These are phyloP conservation scores for Cyanoliseus patagonus DNA, from an alignment of 2,113 vertebrate genomes.

Conservation along the genomic window DNA sequence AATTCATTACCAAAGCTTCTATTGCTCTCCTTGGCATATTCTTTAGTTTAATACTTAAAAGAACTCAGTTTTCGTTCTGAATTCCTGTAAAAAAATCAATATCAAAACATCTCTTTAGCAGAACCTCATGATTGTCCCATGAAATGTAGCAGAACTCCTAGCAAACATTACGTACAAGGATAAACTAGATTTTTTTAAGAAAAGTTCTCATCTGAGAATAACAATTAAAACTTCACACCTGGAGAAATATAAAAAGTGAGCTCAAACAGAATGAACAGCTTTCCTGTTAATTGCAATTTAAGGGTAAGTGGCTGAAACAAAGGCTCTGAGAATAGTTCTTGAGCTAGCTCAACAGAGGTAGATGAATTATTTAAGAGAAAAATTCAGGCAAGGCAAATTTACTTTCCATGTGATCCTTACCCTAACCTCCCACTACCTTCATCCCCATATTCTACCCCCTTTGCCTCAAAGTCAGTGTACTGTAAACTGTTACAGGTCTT, in stretches of 20 bases:
- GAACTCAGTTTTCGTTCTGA: background rate
- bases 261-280: background rate
- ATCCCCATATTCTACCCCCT: background rate
- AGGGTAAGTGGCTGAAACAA: background rate
- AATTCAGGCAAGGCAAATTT: background rate
- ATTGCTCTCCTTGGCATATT: background rate
- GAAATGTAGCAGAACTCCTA: background rate
- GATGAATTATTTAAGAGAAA: background rate
- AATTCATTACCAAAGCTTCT: background rate
- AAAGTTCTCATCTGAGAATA: background rate
- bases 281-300: background rate
- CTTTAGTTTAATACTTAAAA: background rate
- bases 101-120: background rate
- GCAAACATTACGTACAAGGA: background rate
- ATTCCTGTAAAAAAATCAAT: background rate
- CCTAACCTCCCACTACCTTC: background rate
- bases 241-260: background rate
- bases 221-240: background rate
- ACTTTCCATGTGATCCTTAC: background rate
- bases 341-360: background rate
- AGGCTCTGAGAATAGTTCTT: background rate
- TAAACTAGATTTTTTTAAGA: background rate
- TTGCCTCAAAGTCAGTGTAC: background rate
- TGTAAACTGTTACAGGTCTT: conserved; percentile 73
- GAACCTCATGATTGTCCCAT: background rate